These are phyloP conservation scores for Antrozous pallidus DNA, from an alignment of 2,797 vertebrate species.

Conservation along the genomic window DNA sequence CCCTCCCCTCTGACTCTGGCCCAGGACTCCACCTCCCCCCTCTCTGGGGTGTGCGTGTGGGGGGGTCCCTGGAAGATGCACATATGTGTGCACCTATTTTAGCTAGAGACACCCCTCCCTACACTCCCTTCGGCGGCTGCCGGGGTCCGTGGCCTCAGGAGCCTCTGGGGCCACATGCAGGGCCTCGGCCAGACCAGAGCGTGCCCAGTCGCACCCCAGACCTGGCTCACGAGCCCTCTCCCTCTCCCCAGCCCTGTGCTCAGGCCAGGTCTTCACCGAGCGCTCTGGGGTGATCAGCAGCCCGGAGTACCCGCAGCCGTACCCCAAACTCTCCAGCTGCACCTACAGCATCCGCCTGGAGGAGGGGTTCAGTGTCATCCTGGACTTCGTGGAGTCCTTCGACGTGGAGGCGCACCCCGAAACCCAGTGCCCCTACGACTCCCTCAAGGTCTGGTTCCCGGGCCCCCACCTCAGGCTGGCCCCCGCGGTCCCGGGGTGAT, in stretches of 20 bases:
- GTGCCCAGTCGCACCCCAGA: accelerated
- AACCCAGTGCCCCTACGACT: conserved; percentile 85
- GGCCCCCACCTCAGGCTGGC: background rate
- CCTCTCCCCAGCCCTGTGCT: conserved; percentile 82
- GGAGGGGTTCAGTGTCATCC: conserved; percentile 83
- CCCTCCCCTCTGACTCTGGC: background rate
- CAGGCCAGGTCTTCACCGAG: conserved; percentile 79
- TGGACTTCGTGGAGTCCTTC: conserved; percentile 88
- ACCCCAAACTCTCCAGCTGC: conserved; percentile 87
- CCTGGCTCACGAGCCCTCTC: background rate
- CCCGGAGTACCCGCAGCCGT: conserved; percentile 83
- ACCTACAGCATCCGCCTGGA: conserved; percentile 84
- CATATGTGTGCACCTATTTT: accelerated
- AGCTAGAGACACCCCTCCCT: background rate
- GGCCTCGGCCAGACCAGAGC: too few relatives aligned
- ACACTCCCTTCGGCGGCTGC: background rate
- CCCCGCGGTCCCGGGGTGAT: background rate
- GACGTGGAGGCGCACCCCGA: conserved; percentile 81
- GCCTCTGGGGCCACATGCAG: too few relatives aligned
- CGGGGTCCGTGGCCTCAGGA: accelerated
- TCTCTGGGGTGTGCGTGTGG: accelerated
- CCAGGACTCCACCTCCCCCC: background rate
- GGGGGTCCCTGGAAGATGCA: background rate
- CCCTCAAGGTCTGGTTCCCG: conserved; percentile 84
- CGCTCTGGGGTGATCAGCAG: conserved; percentile 85